phyloP scores from a whole-genome alignment of 1,140 invertebrate species.

The Phortica variegata region DNA sequence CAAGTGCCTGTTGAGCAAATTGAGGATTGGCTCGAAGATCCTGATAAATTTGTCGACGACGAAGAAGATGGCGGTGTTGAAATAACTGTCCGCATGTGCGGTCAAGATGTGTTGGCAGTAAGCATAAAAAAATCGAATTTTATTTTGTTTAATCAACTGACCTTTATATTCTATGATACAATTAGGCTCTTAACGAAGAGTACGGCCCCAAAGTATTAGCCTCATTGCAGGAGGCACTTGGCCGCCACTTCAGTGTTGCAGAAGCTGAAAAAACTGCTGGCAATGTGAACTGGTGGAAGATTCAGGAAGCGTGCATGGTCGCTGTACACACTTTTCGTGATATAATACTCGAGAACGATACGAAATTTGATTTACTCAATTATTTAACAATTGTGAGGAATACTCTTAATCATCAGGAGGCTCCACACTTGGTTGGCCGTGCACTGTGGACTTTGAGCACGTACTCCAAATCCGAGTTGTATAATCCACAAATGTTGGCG shows the following conservation, averaged over 20 bases:
- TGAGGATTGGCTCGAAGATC: slow-evolving; percentile 69
- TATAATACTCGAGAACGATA: slow-evolving; percentile 62
- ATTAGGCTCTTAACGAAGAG: slow-evolving; percentile 65
- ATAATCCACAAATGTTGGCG: slow-evolving; percentile 47
- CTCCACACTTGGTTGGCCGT: slow-evolving; percentile 70
- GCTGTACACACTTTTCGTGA: slow-evolving; percentile 65
- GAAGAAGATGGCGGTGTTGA: slow-evolving; percentile 72
- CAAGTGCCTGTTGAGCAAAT: slow-evolving; percentile 79
- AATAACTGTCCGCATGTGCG: slow-evolving; percentile 75
- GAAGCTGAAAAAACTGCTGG: slow-evolving; percentile 59
- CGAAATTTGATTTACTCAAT: slow-evolving; percentile 68
- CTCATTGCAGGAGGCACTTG: slow-evolving; percentile 66
- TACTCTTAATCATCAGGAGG: slow-evolving; percentile 43
- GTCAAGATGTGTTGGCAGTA: slow-evolving; percentile 67
- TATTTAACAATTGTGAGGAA: slow-evolving; percentile 65
- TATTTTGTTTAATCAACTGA: background rate
- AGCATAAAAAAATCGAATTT: slow-evolving; percentile 27
- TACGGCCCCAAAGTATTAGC: slow-evolving; percentile 64
- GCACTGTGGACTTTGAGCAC: slow-evolving; percentile 72
- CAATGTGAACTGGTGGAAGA: slow-evolving; percentile 73
- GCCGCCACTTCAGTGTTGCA: slow-evolving; percentile 66
- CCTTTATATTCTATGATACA: background rate
- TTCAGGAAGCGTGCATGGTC: slow-evolving; percentile 73
- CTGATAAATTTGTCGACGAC: slow-evolving; percentile 77
- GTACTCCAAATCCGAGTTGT: slow-evolving; percentile 61